Percentiles rank a stretch among this genome's conserved stretches.
Conservation (phyloP, 2,797 vertebrate species). For the Cygnus olor region DNA sequence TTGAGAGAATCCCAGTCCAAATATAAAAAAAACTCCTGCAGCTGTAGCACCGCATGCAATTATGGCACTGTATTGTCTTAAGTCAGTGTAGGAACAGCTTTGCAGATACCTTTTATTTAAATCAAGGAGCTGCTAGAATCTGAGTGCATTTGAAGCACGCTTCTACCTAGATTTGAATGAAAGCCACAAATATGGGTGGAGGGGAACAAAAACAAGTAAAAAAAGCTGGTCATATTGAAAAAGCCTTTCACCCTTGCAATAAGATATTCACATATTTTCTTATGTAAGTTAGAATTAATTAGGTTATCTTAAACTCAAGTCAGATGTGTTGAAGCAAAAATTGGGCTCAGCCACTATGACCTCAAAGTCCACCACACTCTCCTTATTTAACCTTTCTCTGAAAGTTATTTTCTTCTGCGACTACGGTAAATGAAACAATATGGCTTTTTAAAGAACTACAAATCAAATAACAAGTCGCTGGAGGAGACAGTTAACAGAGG, state of each 20-base stretch:
- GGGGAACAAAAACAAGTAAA: neutral
- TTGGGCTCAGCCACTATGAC: rapidly evolving
- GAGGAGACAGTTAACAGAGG: conserved; percentile 22
- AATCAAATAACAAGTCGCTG: conserved; percentile 11
- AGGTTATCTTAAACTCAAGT: neutral
- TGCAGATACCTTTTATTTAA: neutral
- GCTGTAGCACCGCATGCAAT: neutral
- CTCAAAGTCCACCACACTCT: neutral
- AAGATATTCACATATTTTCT: neutral
- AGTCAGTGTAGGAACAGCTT: neutral
- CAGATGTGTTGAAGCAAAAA: neutral
- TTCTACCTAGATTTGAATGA: neutral
- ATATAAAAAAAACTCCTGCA: neutral
- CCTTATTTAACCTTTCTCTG: neutral
- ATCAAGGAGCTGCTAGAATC: neutral
- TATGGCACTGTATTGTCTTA: neutral
- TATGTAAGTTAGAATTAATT: neutral
- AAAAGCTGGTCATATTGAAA: neutral
- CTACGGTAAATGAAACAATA: neutral
- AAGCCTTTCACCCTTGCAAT: neutral
- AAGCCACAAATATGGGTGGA: neutral
- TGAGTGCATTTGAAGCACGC: neutral
- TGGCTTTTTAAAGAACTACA: neutral
- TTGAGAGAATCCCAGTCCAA: neutral
- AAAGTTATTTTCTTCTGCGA: neutral